Evolutionary conservation across 2,113 vertebrate species (phyloP), one percentile per base, ranked within the genome.

Genomic region (Bubo scandiacus): DNA sequence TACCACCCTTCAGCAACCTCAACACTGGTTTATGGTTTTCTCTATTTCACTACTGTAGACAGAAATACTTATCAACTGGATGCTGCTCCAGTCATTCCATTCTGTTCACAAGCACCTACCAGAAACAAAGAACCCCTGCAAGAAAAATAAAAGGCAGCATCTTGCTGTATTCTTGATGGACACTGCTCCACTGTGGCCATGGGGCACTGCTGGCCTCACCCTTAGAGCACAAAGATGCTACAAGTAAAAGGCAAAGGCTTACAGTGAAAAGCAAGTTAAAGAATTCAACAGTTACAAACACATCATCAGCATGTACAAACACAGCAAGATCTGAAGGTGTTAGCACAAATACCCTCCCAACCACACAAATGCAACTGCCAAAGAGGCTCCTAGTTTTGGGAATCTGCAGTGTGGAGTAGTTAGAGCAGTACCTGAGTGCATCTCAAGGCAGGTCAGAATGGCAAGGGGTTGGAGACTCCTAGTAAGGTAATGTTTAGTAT

Each of bases 251-350:
- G 34, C 19, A 66, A 90, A 90, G 22, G 58, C 26, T 77, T 43
- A 27, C 15, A 86, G 30, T 30, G 27, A 68, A 75, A 85, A 94
- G 66, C 54, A 80, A 54, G 49, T 57, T 87, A 57, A 79, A 84
- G 43, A 84, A 49, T 19, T 51, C 51, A 30, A 20, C 22, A 51
- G 59, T 36, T 62, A 80, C 0, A 19, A 81, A 58, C 32, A n/a
- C 0, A 0, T 25, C 49, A 30, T 8, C 10, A 27, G 75, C 72
- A 55, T 0, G 0, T 40, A 55, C 38, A 73, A 65, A 74, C 11
- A 34, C 26, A 52, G 68, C 43, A 32, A 6, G 19, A 12, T 2
- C 22, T 51, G 42, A 54, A 42, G 38, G 40, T 23, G 38, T 92
- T 79, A 87, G 67, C n/a, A 52, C n/a, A 85, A 55, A 61, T 10